Evolutionary conservation across 2,888 invertebrate species (phyloP).

Genomic region (Enchytraeus crypticus): DNA sequence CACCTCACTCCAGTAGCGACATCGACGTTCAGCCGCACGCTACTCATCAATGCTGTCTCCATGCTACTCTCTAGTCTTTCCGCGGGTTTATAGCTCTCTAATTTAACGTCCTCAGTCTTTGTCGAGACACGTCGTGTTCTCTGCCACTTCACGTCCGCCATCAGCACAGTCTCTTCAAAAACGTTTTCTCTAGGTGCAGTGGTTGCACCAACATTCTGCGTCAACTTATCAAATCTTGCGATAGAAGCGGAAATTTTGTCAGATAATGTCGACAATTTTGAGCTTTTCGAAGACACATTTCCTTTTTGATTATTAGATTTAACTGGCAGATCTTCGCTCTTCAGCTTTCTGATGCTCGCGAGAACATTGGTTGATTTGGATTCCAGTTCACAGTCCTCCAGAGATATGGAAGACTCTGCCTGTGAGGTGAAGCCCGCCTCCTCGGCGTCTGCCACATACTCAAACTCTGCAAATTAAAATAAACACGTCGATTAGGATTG

Average conservation of each 20-base stretch:
- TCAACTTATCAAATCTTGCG: slow-evolving; percentile 18
- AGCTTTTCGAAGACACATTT: too few relatives aligned
- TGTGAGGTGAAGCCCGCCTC: slow-evolving; percentile 55
- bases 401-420: slow-evolving; percentile 33
- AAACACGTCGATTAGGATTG: too few relatives aligned
- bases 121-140: slow-evolving; percentile 12
- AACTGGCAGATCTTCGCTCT: slow-evolving; percentile 19
- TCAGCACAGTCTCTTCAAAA: slow-evolving; percentile 28
- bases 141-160: slow-evolving; percentile 32
- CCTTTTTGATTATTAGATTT: background rate
- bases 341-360: slow-evolving; percentile 27
- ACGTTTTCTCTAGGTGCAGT: slow-evolving; percentile 23
- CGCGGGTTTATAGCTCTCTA: too few relatives aligned
- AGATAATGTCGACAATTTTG: background rate
- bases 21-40: slow-evolving; percentile 10
- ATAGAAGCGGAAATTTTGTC: background rate
- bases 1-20: too few relatives aligned
- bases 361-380: slow-evolving; percentile 27
- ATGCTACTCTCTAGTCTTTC: too few relatives aligned
- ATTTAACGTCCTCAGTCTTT: slow-evolving; percentile 9
- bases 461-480: slow-evolving; percentile 68
- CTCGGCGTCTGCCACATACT: slow-evolving; percentile 80
- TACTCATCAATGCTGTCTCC: slow-evolving; percentile 15
- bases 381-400: slow-evolving; percentile 28
- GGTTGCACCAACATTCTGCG: slow-evolving; percentile 17